Evolutionary conservation across 1,140 invertebrate species (phyloP), one percentile per base, ranked within the genome.

Genomic region (Leguminivora glycinivorella): DNA sequence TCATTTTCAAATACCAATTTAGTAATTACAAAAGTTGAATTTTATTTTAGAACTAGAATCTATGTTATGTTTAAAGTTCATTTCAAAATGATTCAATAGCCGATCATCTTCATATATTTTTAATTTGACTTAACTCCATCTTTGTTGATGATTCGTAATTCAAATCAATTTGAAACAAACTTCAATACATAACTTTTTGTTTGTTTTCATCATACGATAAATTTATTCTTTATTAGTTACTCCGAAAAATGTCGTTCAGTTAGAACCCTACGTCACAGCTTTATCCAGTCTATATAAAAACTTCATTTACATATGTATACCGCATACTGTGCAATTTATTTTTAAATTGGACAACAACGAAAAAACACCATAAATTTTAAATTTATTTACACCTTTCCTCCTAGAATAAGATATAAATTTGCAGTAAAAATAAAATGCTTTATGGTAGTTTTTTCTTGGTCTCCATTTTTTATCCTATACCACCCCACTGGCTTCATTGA

Each of bases 231-330:
- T 52, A 17, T 47, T 47, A n/a, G 12, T 29, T 63, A 63, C 58
- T 0, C 1, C 19, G 34, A 22, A 40, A 67, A 67, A 14, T 67
- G 17, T 31, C 31, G 10, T 67, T 25, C 31, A 67, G 17, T 52
- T 63, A 63, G 58, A 38, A 38, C n/a, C 22, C 12, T 67, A 67
- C 60, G 60, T 71, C 70, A 71, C 70, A 71, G 70, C 70, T 47
- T 71, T 34, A 71, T 56, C 70, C 70, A 71, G 70, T 71, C 70
- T 71, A 71, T 71, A 34, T 67, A 71, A 67, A 71, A 71, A 67
- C 60, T 71, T 52, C 43, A 71, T 71, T 24, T 71, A 56, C 43
- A 67, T 43, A 60, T 67, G 31, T 67, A 67, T 67, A 40, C 31
- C 31, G 14, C 66, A 40, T 40, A 67, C 66, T 43, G 34, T 63